A percentile compares a stretch with the other conserved stretches of the same genome.
Conservation (phyloP, 2,113 vertebrate species). For the Chloebia gouldiae region DNA sequence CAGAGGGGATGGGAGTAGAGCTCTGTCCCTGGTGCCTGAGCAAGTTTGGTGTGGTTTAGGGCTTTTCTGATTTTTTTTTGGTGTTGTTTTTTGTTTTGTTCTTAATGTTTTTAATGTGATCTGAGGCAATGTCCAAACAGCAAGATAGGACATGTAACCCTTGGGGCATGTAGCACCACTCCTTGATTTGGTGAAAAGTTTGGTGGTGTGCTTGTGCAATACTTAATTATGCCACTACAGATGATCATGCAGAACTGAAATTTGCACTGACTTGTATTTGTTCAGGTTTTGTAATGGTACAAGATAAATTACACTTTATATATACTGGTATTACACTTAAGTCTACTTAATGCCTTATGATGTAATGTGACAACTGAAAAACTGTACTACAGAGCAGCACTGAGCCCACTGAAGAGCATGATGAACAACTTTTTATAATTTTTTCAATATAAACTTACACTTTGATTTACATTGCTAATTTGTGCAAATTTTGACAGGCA, state of each 20-base stretch:
- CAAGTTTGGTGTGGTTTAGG: neutral
- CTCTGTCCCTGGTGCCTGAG: neutral
- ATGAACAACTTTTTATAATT: neutral
- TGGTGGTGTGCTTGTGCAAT: constrained; percentile 10
- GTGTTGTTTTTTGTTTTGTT: neutral
- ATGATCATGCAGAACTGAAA: neutral
- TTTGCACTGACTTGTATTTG: constrained; percentile 27
- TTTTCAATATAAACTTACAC: neutral
- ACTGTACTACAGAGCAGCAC: neutral
- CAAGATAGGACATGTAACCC: neutral
- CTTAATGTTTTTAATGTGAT: neutral
- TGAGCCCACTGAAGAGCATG: neutral
- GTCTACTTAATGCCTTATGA: neutral
- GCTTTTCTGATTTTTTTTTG: neutral
- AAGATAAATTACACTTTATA: neutral
- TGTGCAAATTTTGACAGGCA: neutral
- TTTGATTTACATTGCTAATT: constrained; percentile 10
- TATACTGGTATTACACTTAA: neutral
- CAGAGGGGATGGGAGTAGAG: neutral
- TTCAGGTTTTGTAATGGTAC: neutral
- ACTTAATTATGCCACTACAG: neutral
- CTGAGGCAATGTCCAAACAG: neutral
- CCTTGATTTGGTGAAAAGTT: constrained; percentile 14
- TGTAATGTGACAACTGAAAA: neutral
- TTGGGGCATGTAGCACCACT: neutral